Evolutionary conservation across 1,140 invertebrate species (phyloP).

Genomic region (Diabrotica virgifera): DNA sequence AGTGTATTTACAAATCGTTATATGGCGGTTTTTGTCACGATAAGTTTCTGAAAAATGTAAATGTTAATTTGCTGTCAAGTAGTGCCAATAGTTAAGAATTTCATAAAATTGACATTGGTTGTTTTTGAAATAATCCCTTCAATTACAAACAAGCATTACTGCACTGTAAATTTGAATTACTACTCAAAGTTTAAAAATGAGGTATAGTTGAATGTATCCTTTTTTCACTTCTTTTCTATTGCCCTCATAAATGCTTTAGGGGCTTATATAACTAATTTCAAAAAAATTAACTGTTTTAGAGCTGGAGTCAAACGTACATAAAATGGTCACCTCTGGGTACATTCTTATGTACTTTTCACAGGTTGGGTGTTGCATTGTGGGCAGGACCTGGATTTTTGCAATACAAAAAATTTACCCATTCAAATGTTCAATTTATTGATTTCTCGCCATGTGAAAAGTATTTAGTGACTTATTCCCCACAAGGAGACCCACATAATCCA

Average conservation of each 20-base stretch:
- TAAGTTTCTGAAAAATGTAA: too few species aligned
- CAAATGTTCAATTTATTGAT: conserved; percentile 91
- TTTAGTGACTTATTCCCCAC: conserved; percentile 86
- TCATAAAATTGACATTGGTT: too few species aligned
- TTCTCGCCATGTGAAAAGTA: conserved; percentile 98
- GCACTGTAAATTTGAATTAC: too few species aligned
- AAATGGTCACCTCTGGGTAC: conserved; percentile 97
- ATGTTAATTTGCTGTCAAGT: too few species aligned
- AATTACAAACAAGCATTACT: too few species aligned
- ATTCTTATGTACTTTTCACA: conserved; percentile 94
- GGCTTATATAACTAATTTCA: not conserved
- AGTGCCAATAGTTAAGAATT: too few species aligned
- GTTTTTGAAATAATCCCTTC: too few species aligned
- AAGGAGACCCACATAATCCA: conserved; percentile 59
- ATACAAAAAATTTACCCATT: conserved; percentile 88
- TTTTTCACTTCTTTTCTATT: too few species aligned
- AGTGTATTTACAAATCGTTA: too few species aligned
- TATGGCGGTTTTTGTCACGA: too few species aligned
- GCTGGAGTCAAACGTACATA: conserved; percentile 93
- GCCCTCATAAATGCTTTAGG: not conserved
- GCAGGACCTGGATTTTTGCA: conserved; percentile 91
- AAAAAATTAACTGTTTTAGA: conserved; percentile 51
- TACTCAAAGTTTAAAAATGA: too few species aligned
- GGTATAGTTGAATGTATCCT: too few species aligned
- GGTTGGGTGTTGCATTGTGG: conserved; percentile 94